Evolutionary conservation across 2,113 vertebrate species (phyloP).

Genomic region (Campylomormyrus tamandua): DNA sequence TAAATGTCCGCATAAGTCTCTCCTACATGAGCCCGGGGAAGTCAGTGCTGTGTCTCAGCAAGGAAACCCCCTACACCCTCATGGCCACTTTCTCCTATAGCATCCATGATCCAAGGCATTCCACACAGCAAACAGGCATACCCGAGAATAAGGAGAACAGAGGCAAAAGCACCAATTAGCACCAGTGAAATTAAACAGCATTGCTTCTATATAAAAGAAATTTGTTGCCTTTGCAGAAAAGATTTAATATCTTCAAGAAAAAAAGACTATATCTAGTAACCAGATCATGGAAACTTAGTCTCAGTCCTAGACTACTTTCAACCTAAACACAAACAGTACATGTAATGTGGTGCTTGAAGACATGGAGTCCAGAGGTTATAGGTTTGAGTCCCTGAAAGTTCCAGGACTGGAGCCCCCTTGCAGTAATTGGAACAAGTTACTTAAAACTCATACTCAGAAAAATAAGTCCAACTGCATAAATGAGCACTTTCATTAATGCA

Average conservation of each 20-base stretch:
- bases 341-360: not conserved
- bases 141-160: not conserved
- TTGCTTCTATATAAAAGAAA: not conserved
- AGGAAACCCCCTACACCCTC: not conserved
- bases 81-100: not conserved
- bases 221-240: not conserved
- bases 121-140: not conserved
- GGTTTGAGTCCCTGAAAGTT: not conserved
- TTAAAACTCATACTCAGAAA: not conserved
- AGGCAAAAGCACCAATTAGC: not conserved
- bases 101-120: not conserved
- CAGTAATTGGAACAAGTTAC: not conserved
- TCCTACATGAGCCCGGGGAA: not conserved
- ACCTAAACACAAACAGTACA: not conserved
- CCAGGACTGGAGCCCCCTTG: not conserved
- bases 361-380: not conserved
- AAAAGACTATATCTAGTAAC: conserved; percentile 12
- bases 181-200: not conserved
- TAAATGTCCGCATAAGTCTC: not conserved
- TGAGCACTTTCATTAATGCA: not conserved
- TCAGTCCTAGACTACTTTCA: not conserved
- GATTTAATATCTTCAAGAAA: not conserved
- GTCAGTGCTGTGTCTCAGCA: not conserved
- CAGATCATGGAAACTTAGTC: not conserved
- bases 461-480: not conserved